These are phyloP conservation scores for Lophura swinhoii DNA, from an alignment of 2,797 vertebrate species.

Conservation along the genomic window DNA sequence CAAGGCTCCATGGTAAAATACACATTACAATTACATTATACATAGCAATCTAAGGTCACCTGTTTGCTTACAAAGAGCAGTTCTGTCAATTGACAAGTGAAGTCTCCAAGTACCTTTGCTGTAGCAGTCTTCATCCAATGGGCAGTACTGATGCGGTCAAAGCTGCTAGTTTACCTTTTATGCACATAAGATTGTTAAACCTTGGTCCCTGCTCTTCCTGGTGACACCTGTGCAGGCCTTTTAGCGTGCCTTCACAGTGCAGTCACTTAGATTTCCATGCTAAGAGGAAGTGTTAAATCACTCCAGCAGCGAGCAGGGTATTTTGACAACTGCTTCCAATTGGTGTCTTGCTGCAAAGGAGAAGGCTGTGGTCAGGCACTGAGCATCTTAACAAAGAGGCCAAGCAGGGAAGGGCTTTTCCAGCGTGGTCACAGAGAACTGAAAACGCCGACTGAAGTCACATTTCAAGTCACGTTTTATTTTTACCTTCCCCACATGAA, in stretches of 20 bases:
- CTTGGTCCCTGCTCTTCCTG: background rate
- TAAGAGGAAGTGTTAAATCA: background rate
- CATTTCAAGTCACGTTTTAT: background rate
- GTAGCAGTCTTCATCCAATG: background rate
- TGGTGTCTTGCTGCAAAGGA: background rate
- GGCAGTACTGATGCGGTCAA: background rate
- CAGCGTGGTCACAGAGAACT: background rate
- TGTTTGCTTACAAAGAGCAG: background rate
- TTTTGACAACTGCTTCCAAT: slow-evolving; percentile 14
- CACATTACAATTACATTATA: too few species aligned
- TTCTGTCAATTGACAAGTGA: background rate
- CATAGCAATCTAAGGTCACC: background rate
- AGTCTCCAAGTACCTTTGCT: background rate
- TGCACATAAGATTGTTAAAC: background rate
- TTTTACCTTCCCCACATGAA: background rate
- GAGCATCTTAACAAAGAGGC: background rate
- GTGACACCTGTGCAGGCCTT: background rate
- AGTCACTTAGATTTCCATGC: background rate
- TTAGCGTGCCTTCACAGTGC: background rate
- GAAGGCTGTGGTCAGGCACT: background rate
- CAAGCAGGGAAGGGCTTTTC: background rate
- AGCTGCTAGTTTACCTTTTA: background rate
- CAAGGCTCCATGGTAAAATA: background rate
- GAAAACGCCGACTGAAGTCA: background rate
- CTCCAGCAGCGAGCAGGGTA: background rate